A percentile compares a stretch with the other conserved stretches of the same genome.
Conservation (phyloP, 1,140 invertebrate genomes). For the Cyrtorhinus lividipennis region DNA sequence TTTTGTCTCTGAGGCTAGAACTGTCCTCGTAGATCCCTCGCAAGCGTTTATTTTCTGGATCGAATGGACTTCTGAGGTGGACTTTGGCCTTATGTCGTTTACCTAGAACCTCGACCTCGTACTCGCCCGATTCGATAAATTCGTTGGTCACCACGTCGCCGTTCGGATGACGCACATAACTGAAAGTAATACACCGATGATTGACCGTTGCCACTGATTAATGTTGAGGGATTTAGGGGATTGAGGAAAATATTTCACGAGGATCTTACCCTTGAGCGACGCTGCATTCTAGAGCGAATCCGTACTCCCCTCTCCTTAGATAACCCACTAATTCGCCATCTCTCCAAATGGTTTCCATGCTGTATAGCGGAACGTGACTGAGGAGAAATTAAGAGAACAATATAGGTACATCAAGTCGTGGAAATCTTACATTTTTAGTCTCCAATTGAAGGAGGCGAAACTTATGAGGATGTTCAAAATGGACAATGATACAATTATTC, state of each 20-base stretch:
- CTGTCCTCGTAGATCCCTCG: conserved; percentile 24
- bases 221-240: neutral
- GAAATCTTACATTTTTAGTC: neutral
- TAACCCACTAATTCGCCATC: conserved; percentile 61
- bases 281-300: conserved; percentile 50
- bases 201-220: neutral
- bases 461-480: neutral
- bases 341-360: conserved; percentile 68
- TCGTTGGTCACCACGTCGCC: conserved; percentile 42
- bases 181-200: conserved; percentile 24
- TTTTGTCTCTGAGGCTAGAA: too few species aligned
- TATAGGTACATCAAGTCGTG: neutral
- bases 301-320: conserved; percentile 64
- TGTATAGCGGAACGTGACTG: conserved; percentile 55
- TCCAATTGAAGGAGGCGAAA: neutral
- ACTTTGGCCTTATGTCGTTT: conserved; percentile 49
- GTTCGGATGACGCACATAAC: conserved; percentile 39
- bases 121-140: conserved; percentile 53
- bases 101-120: conserved; percentile 67
- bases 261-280: conserved; percentile 51
- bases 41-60: conserved; percentile 49
- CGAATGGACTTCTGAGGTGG: conserved; percentile 61
- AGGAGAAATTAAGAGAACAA: conserved; percentile 21
- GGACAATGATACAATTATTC: too few species aligned
- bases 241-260: too few species aligned